A percentile compares a stretch with the other conserved stretches of the same genome.
These are phyloP conservation scores for Listrodromus nycthemerus DNA, from an alignment of 2,888 invertebrate genomes.

Conservation along the genomic window DNA sequence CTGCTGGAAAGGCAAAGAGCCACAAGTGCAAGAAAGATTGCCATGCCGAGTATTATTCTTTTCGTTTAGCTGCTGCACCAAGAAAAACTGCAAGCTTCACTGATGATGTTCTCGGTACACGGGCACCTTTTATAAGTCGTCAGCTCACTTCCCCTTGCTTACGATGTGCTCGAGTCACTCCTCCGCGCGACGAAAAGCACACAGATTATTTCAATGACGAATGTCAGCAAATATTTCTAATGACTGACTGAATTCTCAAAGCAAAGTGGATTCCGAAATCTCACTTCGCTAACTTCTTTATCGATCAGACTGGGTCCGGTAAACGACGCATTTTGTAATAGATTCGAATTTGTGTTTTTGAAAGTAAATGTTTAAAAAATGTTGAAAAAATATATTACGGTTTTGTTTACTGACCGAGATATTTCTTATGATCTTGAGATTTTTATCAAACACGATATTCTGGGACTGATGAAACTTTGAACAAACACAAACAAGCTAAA, in stretches of 20 bases:
- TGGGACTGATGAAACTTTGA: not conserved
- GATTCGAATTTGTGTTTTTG: no score
- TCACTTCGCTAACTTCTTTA: no score
- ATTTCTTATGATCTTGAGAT: not conserved
- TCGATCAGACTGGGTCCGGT: no score
- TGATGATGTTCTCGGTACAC: not conserved
- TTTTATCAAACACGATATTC: no score
- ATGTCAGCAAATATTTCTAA: no score
- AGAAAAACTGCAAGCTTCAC: not conserved
- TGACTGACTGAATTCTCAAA: no score
- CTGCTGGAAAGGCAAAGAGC: not conserved
- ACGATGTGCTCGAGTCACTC: not conserved
- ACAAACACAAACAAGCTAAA: not conserved
- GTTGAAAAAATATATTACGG: no score
- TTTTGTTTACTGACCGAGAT: no score
- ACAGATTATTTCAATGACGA: not conserved
- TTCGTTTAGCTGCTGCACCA: not conserved
- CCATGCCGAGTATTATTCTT: not conserved
- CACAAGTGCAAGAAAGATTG: not conserved
- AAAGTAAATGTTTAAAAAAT: no score
- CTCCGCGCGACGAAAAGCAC: not conserved
- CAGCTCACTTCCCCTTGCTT: not conserved
- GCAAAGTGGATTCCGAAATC: no score
- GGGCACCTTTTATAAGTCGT: not conserved
- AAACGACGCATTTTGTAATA: no score